A percentile compares a stretch with the other conserved stretches of the same genome.
These are phyloP conservation scores for Silurus meridionalis DNA, from an alignment of 2,113 vertebrate species.

Conservation along the genomic window DNA sequence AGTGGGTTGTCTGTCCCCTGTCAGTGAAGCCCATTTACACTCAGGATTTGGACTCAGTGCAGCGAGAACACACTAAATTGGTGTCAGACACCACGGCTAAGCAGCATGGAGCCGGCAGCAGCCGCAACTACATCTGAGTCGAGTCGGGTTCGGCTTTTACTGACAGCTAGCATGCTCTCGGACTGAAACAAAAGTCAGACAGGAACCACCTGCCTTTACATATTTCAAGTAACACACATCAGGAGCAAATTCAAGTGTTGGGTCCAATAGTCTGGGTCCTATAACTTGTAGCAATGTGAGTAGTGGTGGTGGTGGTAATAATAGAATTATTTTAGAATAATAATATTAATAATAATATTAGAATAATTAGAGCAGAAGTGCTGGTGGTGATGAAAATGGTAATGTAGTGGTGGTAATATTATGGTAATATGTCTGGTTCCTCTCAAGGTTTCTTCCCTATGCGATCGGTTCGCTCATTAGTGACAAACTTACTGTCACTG, in stretches of 20 bases:
- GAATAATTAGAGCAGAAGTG: background rate
- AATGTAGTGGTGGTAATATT: background rate
- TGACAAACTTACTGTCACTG: no score
- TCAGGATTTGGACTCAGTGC: constrained; percentile 45
- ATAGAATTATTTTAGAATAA: background rate
- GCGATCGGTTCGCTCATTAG: no score
- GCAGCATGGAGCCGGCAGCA: constrained; percentile 30
- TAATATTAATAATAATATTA: no score
- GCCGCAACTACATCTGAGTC: constrained; percentile 21
- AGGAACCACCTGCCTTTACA: constrained; percentile 3
- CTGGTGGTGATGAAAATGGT: background rate
- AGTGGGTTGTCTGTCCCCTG: constrained; percentile 43
- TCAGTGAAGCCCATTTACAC: constrained; percentile 49
- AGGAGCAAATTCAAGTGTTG: background rate
- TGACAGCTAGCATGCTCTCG: constrained; percentile 40
- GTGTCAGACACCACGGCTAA: constrained; percentile 44
- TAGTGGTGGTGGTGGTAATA: no score
- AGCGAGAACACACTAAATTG: constrained; percentile 54
- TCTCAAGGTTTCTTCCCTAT: no score
- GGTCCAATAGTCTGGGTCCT: background rate
- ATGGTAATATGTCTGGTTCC: no score
- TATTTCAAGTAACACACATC: constrained; percentile 16
- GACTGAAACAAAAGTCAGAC: background rate
- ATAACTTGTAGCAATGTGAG: background rate
- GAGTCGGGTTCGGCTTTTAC: constrained; percentile 2